A percentile compares a stretch with the other conserved stretches of the same genome.
These are phyloP conservation scores for Triplophysa yarkandensis DNA, from an alignment of 2,797 vertebrate species.

Conservation along the genomic window DNA sequence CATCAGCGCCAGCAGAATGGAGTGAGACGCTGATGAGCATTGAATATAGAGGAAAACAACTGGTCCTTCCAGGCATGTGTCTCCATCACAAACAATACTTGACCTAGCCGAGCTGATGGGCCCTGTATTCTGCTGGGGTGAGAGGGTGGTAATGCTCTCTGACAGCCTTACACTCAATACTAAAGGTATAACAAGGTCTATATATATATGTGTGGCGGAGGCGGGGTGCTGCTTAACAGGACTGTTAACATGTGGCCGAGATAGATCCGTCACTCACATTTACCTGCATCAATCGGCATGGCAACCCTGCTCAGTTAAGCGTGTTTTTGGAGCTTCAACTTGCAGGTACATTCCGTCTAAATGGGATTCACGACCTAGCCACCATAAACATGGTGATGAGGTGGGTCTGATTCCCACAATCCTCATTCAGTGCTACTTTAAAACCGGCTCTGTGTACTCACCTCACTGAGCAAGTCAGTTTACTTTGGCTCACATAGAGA, in stretches of 20 bases:
- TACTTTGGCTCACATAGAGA: conserved; percentile 62
- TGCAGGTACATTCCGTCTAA: conserved; percentile 6
- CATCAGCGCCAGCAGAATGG: conserved; percentile 84
- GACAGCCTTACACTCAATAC: conserved; percentile 49
- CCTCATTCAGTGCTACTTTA: conserved; percentile 57
- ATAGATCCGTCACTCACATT: conserved; percentile 56
- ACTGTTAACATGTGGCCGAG: conserved; percentile 53
- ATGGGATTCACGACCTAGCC: conserved; percentile 10
- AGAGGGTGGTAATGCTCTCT: conserved; percentile 43
- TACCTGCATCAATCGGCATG: conserved; percentile 58
- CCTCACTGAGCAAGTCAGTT: conserved; percentile 53
- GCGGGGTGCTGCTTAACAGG: conserved; percentile 17
- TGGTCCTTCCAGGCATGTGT: conserved; percentile 63
- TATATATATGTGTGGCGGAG: background rate
- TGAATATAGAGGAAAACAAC: conserved; percentile 80
- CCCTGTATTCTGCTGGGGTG: conserved; percentile 59
- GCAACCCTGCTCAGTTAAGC: background rate
- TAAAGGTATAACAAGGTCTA: conserved; percentile 49
- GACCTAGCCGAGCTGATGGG: conserved; percentile 65
- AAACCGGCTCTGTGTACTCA: conserved; percentile 53
- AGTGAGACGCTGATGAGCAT: conserved; percentile 86
- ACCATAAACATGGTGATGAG: conserved; percentile 27
- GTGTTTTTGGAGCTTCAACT: background rate
- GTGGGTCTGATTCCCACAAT: conserved; percentile 46
- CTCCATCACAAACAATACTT: conserved; percentile 75